These are phyloP conservation scores for Leptonema lineaticorne DNA, from an alignment of 1,140 invertebrate species.

Conservation along the genomic window DNA sequence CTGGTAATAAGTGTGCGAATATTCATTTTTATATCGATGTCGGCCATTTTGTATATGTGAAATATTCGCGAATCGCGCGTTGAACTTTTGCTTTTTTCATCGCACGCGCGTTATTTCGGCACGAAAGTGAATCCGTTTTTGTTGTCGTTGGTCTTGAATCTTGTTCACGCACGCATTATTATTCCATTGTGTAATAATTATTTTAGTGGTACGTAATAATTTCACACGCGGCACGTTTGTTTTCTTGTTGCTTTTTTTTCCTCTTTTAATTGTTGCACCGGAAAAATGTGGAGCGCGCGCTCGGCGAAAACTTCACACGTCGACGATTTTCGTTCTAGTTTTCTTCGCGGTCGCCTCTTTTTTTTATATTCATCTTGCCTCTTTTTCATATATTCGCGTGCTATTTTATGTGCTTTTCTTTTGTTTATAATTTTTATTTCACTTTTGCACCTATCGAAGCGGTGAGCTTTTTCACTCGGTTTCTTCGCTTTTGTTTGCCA, in stretches of 20 bases:
- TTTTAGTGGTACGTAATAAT: background rate
- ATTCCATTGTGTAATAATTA: slow-evolving; percentile 9
- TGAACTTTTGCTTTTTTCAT: too few relatives aligned
- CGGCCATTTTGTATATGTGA: too few relatives aligned
- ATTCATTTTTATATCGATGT: too few relatives aligned
- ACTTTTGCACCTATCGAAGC: background rate
- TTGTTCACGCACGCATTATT: background rate
- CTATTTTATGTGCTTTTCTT: too few relatives aligned
- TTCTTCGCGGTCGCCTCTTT: background rate
- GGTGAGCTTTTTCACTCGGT: too few relatives aligned
- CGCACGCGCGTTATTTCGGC: background rate
- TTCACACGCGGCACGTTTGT: slow-evolving; percentile 27
- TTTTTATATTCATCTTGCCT: background rate
- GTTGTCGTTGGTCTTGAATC: too few relatives aligned
- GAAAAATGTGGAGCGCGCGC: background rate
- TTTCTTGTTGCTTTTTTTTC: too few relatives aligned
- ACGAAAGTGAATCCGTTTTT: background rate
- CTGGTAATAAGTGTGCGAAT: too few relatives aligned
- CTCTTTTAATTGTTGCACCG: background rate
- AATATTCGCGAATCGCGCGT: too few relatives aligned
- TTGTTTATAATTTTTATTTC: slow-evolving; percentile 9
- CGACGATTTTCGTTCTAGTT: slow-evolving; percentile 6
- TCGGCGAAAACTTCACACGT: slow-evolving; percentile 29
- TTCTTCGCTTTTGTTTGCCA: too few relatives aligned
- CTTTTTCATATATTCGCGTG: too few relatives aligned